Conservation (phyloP, 2,888 invertebrate species). For the Zelleria hepariella region DNA sequence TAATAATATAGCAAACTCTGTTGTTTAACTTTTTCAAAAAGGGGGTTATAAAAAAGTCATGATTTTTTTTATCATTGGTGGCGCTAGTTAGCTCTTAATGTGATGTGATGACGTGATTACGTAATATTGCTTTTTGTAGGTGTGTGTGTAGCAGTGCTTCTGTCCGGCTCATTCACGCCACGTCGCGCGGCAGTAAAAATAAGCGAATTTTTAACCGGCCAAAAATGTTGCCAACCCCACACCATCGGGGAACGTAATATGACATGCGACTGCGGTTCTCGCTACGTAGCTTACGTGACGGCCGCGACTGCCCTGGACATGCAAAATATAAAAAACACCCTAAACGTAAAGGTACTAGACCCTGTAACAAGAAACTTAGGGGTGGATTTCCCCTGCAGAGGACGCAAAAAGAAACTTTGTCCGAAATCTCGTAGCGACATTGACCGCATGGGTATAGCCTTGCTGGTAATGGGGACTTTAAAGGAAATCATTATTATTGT, state of each 20-base stretch:
- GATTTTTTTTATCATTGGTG: too few species aligned
- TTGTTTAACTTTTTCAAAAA: too few species aligned
- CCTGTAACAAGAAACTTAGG: background rate
- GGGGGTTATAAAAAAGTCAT: too few species aligned
- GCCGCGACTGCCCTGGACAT: constrained; percentile 14
- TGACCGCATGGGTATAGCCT: constrained; percentile 25
- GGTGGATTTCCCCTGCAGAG: background rate
- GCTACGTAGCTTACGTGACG: constrained; percentile 35
- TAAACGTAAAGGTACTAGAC: background rate
- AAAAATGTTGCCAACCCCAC: constrained; percentile 39
- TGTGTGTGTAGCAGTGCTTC: too few species aligned
- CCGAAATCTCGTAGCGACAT: constrained; percentile 14
- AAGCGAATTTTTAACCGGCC: too few species aligned
- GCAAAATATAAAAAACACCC: background rate
- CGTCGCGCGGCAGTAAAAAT: background rate
- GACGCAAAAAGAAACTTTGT: background rate
- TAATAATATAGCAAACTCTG: too few species aligned
- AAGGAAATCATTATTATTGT: background rate
- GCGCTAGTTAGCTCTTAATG: too few species aligned
- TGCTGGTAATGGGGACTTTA: constrained; percentile 11
- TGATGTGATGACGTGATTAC: too few species aligned
- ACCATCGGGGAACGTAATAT: constrained; percentile 43
- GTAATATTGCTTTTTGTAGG: too few species aligned
- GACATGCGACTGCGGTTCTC: constrained; percentile 57
- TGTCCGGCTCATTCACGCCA: background rate